Base-by-base conservation (phyloP, 2,113 vertebrate species). In the Daboia siamensis region DNA sequence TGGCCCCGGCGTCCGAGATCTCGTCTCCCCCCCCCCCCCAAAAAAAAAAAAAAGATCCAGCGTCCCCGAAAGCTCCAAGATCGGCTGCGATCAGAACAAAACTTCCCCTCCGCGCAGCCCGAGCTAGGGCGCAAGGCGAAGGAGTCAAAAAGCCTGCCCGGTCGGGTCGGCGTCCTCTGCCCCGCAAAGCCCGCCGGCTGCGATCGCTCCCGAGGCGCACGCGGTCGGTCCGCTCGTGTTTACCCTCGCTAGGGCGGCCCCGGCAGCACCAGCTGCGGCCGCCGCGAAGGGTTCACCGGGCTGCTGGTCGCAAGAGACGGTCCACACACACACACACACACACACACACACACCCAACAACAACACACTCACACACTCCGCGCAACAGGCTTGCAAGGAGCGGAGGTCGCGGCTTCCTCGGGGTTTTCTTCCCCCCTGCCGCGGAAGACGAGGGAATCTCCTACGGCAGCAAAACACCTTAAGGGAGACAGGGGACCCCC, bases 381-480 rank as follows among this genome's bases (percentile, higher is more conserved):
- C 69, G 69, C 69, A 80, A 23, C 39, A 0, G 57, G n/a, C 39
- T 51, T 0, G 39, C 26, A 48, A 17, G 44, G 0, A 13, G 44
- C 52, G 0, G 56, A 48, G 69, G 0, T 0, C 6, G 5, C 26
- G 0, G 0, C 56, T 61, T 39, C 33, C 33, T 39, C 15, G 69
- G 69, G 69, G 1, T 3, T 80, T 80, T n/a, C 12, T 7, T 44
- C 48, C 46, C 1, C 6, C 55, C 11, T 0, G 91, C 3, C 3
- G 33, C 61, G 3, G 87, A 44, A 24, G 91, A 0, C 90, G 59
- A 39, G 88, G 91, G 91, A 46, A 90, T 52, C 93, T 39, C 56
- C 20, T 69, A 95, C 6, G 91, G 95, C 96, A 95, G 97, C 95
- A 96, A 95, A 97, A 95, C 97, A 97, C 96, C 97, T 48, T 96